Conservation (phyloP, 92 coral and sea anemone species). For the Heteractis magnifica region DNA sequence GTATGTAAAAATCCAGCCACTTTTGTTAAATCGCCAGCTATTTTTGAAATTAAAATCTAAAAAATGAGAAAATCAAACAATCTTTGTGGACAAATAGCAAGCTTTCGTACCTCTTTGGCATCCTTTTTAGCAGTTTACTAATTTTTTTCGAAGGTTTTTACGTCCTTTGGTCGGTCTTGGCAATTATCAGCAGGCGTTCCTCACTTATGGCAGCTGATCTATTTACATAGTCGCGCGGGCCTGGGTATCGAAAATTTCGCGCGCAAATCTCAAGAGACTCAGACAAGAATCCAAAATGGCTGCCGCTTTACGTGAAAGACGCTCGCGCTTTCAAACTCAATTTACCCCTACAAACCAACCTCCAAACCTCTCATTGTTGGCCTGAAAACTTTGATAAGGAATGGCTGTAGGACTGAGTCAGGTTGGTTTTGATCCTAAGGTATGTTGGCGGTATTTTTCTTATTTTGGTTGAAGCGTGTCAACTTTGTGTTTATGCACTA, state of each 20-base stretch:
- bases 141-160: background rate
- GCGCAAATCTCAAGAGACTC: slow-evolving; percentile 47
- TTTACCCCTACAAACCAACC: background rate
- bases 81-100: background rate
- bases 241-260: slow-evolving; percentile 55
- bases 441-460: slow-evolving; percentile 24
- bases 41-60: too few relatives aligned
- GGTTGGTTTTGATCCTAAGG: slow-evolving; percentile 98
- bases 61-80: too few relatives aligned
- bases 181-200: slow-evolving; percentile 11
- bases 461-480: too few relatives aligned
- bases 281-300: slow-evolving; percentile 43
- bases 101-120: background rate
- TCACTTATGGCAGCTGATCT: background rate
- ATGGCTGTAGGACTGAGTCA: slow-evolving; percentile 95
- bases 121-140: background rate
- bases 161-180: background rate
- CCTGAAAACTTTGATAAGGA: background rate
- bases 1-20: too few relatives aligned
- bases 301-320: background rate
- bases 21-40: too few relatives aligned
- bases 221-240: slow-evolving; percentile 14
- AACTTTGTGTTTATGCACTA: too few relatives aligned
- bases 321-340: background rate
- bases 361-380: background rate